phyloP scores from a whole-genome alignment of 64 coral and sea anemone genomes.

The Exaiptasia diaphana region DNA sequence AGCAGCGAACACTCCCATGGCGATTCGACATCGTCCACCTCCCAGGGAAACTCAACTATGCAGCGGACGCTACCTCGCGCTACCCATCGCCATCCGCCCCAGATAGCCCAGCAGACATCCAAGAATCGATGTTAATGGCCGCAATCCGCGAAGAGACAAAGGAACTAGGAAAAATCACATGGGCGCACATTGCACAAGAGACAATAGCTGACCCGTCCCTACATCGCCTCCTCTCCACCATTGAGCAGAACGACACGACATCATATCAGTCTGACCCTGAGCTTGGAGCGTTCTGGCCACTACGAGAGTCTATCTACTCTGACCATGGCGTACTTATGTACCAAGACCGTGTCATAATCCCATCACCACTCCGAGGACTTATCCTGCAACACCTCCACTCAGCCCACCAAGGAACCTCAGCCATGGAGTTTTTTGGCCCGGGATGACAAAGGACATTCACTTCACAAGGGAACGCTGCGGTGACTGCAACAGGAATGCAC shows the following conservation, averaged over 20 bases:
- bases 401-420: too few species aligned
- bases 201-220: neutral
- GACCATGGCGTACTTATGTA: too few species aligned
- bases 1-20: too few species aligned
- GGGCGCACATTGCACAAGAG: neutral
- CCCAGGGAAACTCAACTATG: too few species aligned
- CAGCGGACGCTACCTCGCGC: too few species aligned
- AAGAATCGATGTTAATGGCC: neutral
- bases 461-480: neutral
- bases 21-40: too few species aligned
- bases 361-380: too few species aligned
- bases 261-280: neutral
- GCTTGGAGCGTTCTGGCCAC: neutral
- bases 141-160: neutral
- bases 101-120: neutral
- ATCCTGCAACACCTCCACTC: too few species aligned
- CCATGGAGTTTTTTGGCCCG: constrained; percentile 1
- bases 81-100: too few species aligned
- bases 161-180: neutral
- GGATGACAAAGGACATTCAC: neutral
- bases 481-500: neutral
- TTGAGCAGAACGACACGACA: neutral
- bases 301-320: too few species aligned
- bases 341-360: too few species aligned
- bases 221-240: neutral